Percentiles rank a stretch among this genome's conserved stretches.
Evolutionary conservation across 2,113 vertebrate species (phyloP).

Genomic region (Plecturocebus donacophilus): DNA sequence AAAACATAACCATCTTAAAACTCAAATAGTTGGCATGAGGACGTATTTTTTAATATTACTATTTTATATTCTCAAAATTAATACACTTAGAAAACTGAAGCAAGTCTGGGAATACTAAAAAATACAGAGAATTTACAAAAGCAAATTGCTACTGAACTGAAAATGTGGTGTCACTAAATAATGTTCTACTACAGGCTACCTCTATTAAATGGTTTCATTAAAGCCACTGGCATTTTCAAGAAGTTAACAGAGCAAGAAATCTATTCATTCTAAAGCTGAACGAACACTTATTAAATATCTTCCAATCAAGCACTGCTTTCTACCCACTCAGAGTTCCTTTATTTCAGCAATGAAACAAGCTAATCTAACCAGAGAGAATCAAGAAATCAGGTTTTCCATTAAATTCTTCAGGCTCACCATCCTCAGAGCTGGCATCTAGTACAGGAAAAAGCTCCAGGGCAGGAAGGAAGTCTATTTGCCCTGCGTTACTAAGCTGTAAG

Average conservation of each 20-base stretch:
- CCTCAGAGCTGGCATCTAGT: neutral
- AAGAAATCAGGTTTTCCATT: slow-evolving; percentile 44
- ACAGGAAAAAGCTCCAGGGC: neutral
- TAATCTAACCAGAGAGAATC: neutral
- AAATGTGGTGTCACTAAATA: slow-evolving; percentile 27
- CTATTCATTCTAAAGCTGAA: slow-evolving; percentile 36
- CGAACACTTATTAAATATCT: slow-evolving; percentile 1
- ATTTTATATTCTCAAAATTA: neutral
- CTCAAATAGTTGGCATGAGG: neutral
- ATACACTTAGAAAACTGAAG: slow-evolving; percentile 10
- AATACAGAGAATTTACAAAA: neutral
- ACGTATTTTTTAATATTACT: neutral
- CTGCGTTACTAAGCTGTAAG: slow-evolving; percentile 47
- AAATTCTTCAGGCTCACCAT: neutral
- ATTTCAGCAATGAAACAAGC: slow-evolving; percentile 14
- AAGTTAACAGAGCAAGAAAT: slow-evolving; percentile 35
- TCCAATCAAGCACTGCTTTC: neutral
- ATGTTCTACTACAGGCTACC: neutral
- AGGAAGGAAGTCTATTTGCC: slow-evolving; percentile 19
- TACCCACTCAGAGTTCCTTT: neutral
- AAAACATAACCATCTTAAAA: neutral
- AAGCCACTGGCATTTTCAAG: neutral
- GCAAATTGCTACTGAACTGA: slow-evolving; percentile 13
- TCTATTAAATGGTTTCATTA: slow-evolving; percentile 4
- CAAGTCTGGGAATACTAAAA: neutral